Conservation (phyloP, 2,113 vertebrate species). For the Ifrita kowaldi region DNA sequence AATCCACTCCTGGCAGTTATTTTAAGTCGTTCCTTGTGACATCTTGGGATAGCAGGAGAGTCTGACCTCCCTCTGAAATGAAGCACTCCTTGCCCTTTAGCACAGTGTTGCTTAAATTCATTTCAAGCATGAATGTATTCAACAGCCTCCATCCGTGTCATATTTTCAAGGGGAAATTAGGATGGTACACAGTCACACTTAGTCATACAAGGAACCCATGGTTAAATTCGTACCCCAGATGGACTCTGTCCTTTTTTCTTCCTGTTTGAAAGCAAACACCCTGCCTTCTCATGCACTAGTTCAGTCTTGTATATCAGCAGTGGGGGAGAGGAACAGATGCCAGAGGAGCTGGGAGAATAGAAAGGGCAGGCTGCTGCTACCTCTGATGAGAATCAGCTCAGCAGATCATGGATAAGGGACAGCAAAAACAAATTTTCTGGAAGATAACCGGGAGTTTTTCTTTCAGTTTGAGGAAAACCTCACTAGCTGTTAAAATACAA, state of each 20-base stretch:
- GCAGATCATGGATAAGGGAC: not conserved
- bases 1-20: not conserved
- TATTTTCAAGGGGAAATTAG: not conserved
- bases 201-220: not conserved
- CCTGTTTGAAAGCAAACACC: slow-evolving; percentile 50
- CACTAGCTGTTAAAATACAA: not conserved
- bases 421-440: not conserved
- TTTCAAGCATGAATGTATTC: not conserved
- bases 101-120: not conserved
- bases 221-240: slow-evolving; percentile 10
- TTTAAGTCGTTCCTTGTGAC: not conserved
- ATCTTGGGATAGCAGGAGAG: not conserved
- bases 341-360: not conserved
- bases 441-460: not conserved
- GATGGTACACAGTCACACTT: not conserved
- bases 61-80: not conserved
- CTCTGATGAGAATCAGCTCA: not conserved
- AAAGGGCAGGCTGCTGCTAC: not conserved
- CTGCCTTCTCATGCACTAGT: not conserved
- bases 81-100: slow-evolving; percentile 12
- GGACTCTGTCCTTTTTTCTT: slow-evolving; percentile 4
- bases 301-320: not conserved
- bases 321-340: not conserved
- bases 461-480: not conserved
- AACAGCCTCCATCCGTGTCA: not conserved